phyloP scores from a whole-genome alignment of 2,797 vertebrate species.

The Knipowitschia caucasica region DNA sequence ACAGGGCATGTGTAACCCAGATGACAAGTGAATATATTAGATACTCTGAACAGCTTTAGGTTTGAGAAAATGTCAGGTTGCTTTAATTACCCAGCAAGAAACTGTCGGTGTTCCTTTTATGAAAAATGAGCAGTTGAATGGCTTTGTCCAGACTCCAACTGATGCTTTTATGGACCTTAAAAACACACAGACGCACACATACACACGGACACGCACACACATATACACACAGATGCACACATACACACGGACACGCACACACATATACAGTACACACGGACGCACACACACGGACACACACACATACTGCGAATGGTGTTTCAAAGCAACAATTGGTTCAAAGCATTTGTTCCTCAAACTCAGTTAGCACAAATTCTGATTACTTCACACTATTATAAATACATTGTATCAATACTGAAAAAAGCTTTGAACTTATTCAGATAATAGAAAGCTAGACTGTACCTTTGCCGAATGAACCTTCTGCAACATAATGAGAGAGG shows the following conservation, averaged over 20 bases:
- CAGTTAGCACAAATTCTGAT: constrained; percentile 8
- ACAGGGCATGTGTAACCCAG: constrained; percentile 8
- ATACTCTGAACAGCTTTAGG: constrained; percentile 1
- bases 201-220: constrained; percentile 12
- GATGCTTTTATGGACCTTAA: constrained; percentile 84
- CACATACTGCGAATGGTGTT: constrained; percentile 26
- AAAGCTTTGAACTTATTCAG: constrained; percentile 40
- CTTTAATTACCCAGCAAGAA: constrained; percentile 81
- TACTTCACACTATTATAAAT: constrained; percentile 18
- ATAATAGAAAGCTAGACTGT: constrained; percentile 43
- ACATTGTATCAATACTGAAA: constrained; percentile 23
- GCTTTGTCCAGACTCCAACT: constrained; percentile 79
- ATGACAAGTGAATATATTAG: neutral
- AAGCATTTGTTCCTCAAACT: constrained; percentile 18
- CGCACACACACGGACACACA: too few species aligned
- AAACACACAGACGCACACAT: constrained; percentile 9
- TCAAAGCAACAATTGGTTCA: constrained; percentile 12
- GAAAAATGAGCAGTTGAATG: constrained; percentile 77
- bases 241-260: too few species aligned
- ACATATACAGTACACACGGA: too few species aligned
- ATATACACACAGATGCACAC: too few species aligned
- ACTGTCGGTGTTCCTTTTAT: constrained; percentile 75
- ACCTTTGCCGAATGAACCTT: constrained; percentile 82
- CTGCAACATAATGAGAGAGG: constrained; percentile 84
- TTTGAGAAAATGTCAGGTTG: constrained; percentile 2